Evolutionary conservation across 2,113 vertebrate species (phyloP).

Genomic region (Plectropomus leopardus): DNA sequence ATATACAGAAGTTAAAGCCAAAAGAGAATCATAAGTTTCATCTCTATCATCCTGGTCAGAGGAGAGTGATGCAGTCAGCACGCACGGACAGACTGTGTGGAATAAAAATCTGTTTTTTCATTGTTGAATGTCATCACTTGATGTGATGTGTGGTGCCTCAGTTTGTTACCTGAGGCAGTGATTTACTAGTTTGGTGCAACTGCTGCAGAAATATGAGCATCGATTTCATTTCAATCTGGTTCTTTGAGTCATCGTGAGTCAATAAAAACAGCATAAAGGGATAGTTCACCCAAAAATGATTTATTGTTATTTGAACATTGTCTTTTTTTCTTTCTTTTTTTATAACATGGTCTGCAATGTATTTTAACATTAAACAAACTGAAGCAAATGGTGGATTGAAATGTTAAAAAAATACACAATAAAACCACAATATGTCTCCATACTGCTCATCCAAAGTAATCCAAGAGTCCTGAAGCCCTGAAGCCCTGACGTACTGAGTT

Average conservation of each 20-base stretch:
- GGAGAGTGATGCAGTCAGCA: not conserved
- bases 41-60: not conserved
- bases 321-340: too few species aligned
- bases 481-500: too few species aligned
- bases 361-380: too few species aligned
- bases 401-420: too few species aligned
- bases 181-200: not conserved
- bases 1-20: not conserved
- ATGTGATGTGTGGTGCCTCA: not conserved
- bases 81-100: not conserved
- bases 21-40: not conserved
- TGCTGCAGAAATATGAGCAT: not conserved
- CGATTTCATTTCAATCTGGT: constrained; percentile 21
- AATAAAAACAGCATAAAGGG: constrained; percentile 31
- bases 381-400: too few species aligned
- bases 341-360: too few species aligned
- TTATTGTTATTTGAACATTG: too few species aligned
- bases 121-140: not conserved
- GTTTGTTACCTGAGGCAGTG: not conserved
- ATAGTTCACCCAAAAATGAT: too few species aligned
- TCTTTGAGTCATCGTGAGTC: constrained; percentile 17
- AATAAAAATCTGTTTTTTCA: not conserved
- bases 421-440: too few species aligned
- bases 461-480: too few species aligned
- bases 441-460: too few species aligned